Evolutionary conservation across 37 sponge, comb jelly and placozoan genomes (phyloP).

Genomic region (Petrosia ficiformis): DNA sequence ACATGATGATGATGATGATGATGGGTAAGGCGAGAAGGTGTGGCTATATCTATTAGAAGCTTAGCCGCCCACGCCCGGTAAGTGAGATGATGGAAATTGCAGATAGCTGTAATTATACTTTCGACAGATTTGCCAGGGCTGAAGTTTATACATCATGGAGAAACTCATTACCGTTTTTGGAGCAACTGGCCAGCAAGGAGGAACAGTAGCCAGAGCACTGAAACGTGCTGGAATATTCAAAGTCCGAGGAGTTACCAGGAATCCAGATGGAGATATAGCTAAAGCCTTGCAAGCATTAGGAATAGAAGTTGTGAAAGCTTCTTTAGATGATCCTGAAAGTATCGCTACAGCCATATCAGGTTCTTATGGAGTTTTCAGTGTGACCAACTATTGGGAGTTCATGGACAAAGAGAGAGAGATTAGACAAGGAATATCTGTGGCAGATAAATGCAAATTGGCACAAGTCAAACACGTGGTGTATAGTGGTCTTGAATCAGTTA

Average conservation of each 20-base stretch:
- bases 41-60: too few species aligned
- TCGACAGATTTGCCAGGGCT: too few species aligned
- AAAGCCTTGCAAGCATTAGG: constrained; percentile 34
- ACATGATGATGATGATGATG: background rate
- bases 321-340: constrained; percentile 32
- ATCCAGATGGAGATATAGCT: constrained; percentile 61
- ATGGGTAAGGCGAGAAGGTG: background rate
- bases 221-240: constrained; percentile 16
- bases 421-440: constrained; percentile 59
- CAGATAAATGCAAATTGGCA: constrained; percentile 39
- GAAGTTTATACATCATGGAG: background rate
- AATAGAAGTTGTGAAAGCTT: constrained; percentile 40
- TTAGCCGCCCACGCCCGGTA: too few species aligned
- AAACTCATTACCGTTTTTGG: constrained; percentile 67
- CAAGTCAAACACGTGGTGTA: constrained; percentile 72
- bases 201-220: constrained; percentile 50
- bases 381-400: constrained; percentile 66
- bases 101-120: too few species aligned
- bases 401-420: constrained; percentile 33
- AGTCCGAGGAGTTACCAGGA: constrained; percentile 73
- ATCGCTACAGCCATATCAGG: constrained; percentile 34
- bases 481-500: constrained; percentile 56
- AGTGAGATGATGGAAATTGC: too few species aligned
- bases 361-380: constrained; percentile 59
- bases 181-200: constrained; percentile 75